phyloP scores from a whole-genome alignment of 2,888 invertebrate species.

The Dichetophora obliterata region DNA sequence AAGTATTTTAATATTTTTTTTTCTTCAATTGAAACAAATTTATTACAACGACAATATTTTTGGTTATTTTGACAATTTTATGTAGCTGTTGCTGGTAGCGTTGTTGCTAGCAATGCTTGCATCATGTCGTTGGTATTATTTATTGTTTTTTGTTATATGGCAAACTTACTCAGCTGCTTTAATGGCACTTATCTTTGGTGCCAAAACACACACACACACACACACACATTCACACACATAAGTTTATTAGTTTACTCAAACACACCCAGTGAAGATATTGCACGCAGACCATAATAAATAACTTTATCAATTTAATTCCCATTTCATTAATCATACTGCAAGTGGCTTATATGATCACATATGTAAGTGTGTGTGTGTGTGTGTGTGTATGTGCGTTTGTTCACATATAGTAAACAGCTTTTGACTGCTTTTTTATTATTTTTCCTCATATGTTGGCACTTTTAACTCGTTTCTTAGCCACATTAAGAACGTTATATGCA shows the following conservation, averaged over 20 bases:
- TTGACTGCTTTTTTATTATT: neutral
- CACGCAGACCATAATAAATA: constrained; percentile 44
- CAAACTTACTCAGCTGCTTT: constrained; percentile 16
- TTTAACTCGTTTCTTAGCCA: constrained; percentile 12
- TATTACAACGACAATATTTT: neutral
- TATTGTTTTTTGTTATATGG: neutral
- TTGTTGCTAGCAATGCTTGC: neutral
- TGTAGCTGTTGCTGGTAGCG: neutral
- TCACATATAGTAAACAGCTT: constrained; percentile 7
- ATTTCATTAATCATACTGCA: constrained; percentile 43
- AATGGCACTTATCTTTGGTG: constrained; percentile 11
- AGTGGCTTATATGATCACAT: neutral
- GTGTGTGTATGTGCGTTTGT: neutral
- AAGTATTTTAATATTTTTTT: too few relatives aligned
- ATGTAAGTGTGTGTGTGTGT: neutral
- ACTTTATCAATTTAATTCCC: constrained; percentile 46
- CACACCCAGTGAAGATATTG: constrained; percentile 17
- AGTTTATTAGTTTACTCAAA: neutral
- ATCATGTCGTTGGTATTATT: neutral
- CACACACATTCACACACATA: neutral
- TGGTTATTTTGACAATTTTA: neutral
- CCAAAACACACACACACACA: neutral
- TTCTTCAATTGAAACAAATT: too few relatives aligned
- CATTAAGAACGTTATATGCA: constrained; percentile 4
- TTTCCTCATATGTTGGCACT: neutral